These are phyloP conservation scores for Apamea anceps DNA, from an alignment of 2,888 invertebrate genomes.

Conservation along the genomic window DNA sequence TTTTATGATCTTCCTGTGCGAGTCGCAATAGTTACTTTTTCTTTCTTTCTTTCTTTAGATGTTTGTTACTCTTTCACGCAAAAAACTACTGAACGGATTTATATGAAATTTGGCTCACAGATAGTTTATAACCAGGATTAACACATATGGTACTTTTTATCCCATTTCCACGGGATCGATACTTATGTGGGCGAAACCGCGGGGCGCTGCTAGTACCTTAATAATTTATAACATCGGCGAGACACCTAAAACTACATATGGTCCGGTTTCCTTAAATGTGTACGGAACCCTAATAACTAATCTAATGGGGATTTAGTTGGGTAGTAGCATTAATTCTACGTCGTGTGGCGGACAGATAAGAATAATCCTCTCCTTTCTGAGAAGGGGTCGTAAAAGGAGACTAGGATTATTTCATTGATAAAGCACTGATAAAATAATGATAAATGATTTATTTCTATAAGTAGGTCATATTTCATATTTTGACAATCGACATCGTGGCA, in stretches of 20 bases:
- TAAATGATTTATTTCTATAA: neutral
- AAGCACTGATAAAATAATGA: neutral
- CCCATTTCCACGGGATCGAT: neutral
- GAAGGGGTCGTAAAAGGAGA: neutral
- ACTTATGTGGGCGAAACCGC: neutral
- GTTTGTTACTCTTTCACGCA: too few species aligned
- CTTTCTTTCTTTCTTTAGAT: too few species aligned
- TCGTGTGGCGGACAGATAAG: slow-evolving; percentile 27
- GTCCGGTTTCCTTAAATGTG: neutral
- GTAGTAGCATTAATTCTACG: slow-evolving; percentile 35
- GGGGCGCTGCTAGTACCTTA: neutral
- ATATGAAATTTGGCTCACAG: neutral
- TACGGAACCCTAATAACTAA: slow-evolving; percentile 38
- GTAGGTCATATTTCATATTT: too few species aligned
- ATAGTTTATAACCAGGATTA: neutral
- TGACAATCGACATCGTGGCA: too few species aligned
- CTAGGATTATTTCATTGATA: slow-evolving; percentile 11
- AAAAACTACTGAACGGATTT: neutral
- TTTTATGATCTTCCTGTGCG: too few species aligned
- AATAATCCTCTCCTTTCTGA: slow-evolving; percentile 27
- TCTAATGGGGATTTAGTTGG: slow-evolving; percentile 43
- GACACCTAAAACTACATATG: neutral
- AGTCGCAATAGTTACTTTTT: too few species aligned
- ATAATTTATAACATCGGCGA: neutral
- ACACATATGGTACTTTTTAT: neutral